phyloP scores from a whole-genome alignment of 2,888 invertebrate genomes.

The Thymelicus acteon region DNA sequence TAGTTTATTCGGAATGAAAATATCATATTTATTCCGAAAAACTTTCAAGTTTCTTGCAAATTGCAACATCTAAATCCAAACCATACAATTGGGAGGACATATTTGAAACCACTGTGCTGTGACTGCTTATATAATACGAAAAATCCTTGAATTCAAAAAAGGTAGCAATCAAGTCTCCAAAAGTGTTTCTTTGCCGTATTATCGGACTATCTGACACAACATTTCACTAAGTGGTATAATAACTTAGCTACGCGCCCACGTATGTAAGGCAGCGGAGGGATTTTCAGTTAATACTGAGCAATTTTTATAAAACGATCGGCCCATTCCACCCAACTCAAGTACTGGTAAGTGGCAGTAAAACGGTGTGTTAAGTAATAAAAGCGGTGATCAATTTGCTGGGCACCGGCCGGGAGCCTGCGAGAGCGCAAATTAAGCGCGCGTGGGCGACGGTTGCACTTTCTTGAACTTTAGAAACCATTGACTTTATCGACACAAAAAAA shows the following conservation, averaged over 20 bases:
- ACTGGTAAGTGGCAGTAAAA: slow-evolving; percentile 43
- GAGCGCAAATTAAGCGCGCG: slow-evolving; percentile 55
- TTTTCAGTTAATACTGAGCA: slow-evolving; percentile 27
- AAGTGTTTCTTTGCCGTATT: slow-evolving; percentile 17
- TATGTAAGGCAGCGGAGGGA: slow-evolving; percentile 23
- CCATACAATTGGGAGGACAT: no score
- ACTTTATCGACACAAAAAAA: slow-evolving; percentile 42
- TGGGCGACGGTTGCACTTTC: slow-evolving; percentile 60
- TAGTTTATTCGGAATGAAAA: no score
- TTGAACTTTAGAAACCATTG: slow-evolving; percentile 47
- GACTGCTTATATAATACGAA: slow-evolving; percentile 6
- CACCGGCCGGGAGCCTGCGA: slow-evolving; percentile 51
- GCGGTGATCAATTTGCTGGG: slow-evolving; percentile 56
- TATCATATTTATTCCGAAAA: no score
- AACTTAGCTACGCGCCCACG: slow-evolving; percentile 25
- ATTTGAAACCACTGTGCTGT: background rate
- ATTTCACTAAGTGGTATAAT: slow-evolving; percentile 33
- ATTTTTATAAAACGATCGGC: slow-evolving; percentile 33
- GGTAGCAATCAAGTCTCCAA: slow-evolving; percentile 14
- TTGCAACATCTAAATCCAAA: no score
- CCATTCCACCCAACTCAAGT: slow-evolving; percentile 33
- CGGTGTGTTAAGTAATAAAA: slow-evolving; percentile 52
- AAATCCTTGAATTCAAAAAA: slow-evolving; percentile 11
- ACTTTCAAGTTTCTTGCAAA: no score
- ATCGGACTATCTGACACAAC: slow-evolving; percentile 21